Evolutionary conservation across 2,888 invertebrate genomes (phyloP), one percentile per base, ranked within the genome.

Genomic region (Sepiola atlantica): DNA sequence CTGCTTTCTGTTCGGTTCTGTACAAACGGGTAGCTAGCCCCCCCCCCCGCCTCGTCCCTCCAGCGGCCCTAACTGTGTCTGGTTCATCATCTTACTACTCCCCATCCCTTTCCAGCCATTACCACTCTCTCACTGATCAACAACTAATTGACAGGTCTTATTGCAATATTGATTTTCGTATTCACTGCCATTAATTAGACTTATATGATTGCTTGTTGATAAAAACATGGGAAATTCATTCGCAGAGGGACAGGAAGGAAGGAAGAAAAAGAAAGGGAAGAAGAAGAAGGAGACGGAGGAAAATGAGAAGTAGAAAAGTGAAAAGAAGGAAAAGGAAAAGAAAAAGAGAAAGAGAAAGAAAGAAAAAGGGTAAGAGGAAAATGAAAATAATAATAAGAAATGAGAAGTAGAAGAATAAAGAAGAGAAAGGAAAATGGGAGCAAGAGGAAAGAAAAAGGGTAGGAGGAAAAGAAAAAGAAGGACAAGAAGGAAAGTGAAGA

Each of bases 101-200:
- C 45, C 8, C 45, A 2, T 45, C 45, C 45, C 45, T 8, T 45
- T 45, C 45, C 45, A n/a, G n/a, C n/a, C 10, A 14, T 28, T 28
- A 24, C 28, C 61, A 24, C 28, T 28, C 10, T 6, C 10, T 28
- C 18, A 8, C 77, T 77, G 77, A 18, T 77, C 77, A 77, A 77
- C 77, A n/a, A 77, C 77, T 77, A 77, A 77, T 77, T 77, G 77
- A 77, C 77, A 77, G 77, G n/a, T 77, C 77, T 77, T 77, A 77
- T 77, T 77, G n/a, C 77, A 77, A 77, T 32, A 77, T 77, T 77
- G 77, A n/a, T 77, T 77, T n/a, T 77, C 77, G n/a, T 77, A 77
- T 77, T 77, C 77, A n/a, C 77, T 3, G 77, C n/a, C 77, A 77
- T n/a, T 77, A 32, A 77, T 77, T 77, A 77, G 77, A 77, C 14